Conservation (phyloP, 2,797 vertebrate species). For the Tokudaia tokunoshimensis region DNA sequence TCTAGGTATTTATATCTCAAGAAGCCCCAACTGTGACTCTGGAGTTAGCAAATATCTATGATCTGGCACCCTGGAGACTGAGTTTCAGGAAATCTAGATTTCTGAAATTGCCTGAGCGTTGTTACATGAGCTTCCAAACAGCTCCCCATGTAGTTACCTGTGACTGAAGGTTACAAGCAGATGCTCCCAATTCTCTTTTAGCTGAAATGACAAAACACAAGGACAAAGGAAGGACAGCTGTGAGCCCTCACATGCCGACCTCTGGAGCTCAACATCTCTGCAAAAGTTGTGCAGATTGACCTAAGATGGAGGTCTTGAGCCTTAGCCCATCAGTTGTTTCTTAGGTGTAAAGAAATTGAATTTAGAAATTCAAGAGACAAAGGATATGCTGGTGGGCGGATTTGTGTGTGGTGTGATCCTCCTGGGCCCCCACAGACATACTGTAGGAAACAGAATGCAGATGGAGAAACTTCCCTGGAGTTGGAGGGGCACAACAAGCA, state of each 20-base stretch:
- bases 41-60: constrained; percentile 3
- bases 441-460: neutral
- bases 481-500: too few species aligned
- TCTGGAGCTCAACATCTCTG: neutral
- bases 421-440: too few species aligned
- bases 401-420: neutral
- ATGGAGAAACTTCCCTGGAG: neutral
- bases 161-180: neutral
- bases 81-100: neutral
- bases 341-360: neutral
- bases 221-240: neutral
- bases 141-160: neutral
- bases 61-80: neutral
- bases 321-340: neutral
- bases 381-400: neutral
- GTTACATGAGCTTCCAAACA: neutral
- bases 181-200: neutral
- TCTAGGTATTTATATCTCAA: neutral
- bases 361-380: neutral
- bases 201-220: neutral
- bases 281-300: neutral
- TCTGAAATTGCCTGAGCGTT: neutral
- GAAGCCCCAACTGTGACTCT: neutral
- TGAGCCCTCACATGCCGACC: neutral
- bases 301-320: neutral